These are phyloP conservation scores for Torymus auratus DNA, from an alignment of 2,888 invertebrate genomes.

Conservation along the genomic window DNA sequence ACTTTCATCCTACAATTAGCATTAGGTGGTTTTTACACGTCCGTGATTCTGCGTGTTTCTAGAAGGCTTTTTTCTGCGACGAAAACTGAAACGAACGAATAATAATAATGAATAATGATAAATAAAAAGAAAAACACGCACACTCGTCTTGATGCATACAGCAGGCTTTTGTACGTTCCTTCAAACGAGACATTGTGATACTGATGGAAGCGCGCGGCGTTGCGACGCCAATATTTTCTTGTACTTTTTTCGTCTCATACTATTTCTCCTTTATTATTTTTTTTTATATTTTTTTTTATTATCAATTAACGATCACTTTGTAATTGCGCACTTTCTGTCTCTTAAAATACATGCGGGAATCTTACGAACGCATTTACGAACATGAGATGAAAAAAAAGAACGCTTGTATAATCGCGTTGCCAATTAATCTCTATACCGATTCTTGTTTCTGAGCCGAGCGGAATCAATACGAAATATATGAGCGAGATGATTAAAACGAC, in stretches of 20 bases:
- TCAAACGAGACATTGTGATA: constrained; percentile 73
- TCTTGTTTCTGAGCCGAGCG: constrained; percentile 31
- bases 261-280: constrained; percentile 22
- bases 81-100: background rate
- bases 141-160: constrained; percentile 59
- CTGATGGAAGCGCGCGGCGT: constrained; percentile 65
- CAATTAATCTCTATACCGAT: constrained; percentile 58
- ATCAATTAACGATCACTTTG: constrained; percentile 40
- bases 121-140: constrained; percentile 53
- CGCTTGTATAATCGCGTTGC: constrained; percentile 50
- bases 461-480: background rate
- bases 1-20: constrained; percentile 9
- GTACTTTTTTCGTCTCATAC: constrained; percentile 56
- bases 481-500: constrained; percentile 22
- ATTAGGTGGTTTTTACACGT: background rate
- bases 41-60: constrained; percentile 54
- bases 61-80: constrained; percentile 36
- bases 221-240: constrained; percentile 55
- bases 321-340: constrained; percentile 55
- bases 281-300: constrained; percentile 28
- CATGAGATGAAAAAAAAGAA: constrained; percentile 13
- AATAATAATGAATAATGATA: constrained; percentile 16
- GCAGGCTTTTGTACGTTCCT: constrained; percentile 70
- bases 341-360: constrained; percentile 51
- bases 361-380: constrained; percentile 55